phyloP scores from a whole-genome alignment of 2,113 vertebrate genomes.

The Beaufortia kweichowensis region DNA sequence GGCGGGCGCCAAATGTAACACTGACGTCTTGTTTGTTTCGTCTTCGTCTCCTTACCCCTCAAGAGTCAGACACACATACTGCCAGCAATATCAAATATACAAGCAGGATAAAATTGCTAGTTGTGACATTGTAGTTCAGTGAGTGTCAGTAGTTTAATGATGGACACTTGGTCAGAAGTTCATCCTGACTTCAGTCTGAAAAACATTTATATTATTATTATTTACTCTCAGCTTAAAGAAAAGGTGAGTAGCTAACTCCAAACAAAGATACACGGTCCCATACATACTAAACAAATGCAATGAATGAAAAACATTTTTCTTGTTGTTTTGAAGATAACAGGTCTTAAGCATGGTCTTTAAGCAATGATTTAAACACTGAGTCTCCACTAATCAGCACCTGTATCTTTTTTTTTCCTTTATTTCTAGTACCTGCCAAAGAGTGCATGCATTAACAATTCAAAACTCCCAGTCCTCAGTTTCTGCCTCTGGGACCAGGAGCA shows the following conservation, averaged over 20 bases:
- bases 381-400: constrained; percentile 13
- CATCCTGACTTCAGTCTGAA: background rate
- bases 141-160: constrained; percentile 37
- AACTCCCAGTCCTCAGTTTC: constrained; percentile 39
- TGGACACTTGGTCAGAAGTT: constrained; percentile 26
- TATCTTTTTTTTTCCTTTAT: constrained; percentile 38
- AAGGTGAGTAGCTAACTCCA: too few relatives aligned
- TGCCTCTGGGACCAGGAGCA: constrained; percentile 40
- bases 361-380: background rate
- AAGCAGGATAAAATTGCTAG: constrained; percentile 27
- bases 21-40: constrained; percentile 60
- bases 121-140: constrained; percentile 46
- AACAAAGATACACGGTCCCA: too few relatives aligned
- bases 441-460: constrained; percentile 56
- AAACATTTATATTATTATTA: too few relatives aligned
- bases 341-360: too few relatives aligned
- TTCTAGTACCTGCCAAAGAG: constrained; percentile 50
- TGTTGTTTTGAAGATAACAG: too few relatives aligned
- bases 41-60: constrained; percentile 81
- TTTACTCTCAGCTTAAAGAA: too few relatives aligned
- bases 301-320: too few relatives aligned
- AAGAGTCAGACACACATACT: constrained; percentile 85
- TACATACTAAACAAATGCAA: too few relatives aligned
- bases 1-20: constrained; percentile 46
- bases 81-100: constrained; percentile 88